Evolutionary conservation across 2,797 vertebrate genomes (phyloP).

Genomic region (Myoxocephalus aenaeus): DNA sequence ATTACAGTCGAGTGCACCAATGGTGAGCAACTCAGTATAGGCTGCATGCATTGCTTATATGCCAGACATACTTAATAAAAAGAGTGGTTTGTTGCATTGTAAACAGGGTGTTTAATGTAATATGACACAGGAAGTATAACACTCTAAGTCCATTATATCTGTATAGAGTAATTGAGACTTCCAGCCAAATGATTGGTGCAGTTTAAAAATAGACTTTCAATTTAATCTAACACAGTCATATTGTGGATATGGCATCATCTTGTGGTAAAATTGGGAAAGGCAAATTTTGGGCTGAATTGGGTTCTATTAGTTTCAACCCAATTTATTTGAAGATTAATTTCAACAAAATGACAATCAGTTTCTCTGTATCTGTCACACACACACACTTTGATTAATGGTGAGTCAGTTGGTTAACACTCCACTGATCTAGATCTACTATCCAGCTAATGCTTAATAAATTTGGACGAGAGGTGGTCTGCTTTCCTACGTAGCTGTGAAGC

Average conservation of each 20-base stretch:
- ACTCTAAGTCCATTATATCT: neutral
- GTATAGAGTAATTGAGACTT: neutral
- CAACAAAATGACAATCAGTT: neutral
- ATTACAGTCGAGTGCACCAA: conserved; percentile 52
- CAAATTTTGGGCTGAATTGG: neutral
- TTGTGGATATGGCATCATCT: conserved; percentile 58
- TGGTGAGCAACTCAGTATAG: conserved; percentile 27
- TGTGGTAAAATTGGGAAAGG: conserved; percentile 45
- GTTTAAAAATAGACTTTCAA: neutral
- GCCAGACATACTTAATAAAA: neutral
- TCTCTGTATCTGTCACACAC: neutral
- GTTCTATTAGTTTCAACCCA: neutral
- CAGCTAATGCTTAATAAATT: neutral
- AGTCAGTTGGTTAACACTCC: neutral
- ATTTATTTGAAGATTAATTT: neutral
- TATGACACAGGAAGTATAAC: neutral
- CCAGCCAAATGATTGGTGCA: neutral
- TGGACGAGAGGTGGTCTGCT: neutral
- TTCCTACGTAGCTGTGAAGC: neutral
- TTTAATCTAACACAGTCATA: neutral
- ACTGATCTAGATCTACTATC: neutral
- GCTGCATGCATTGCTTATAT: conserved; percentile 24
- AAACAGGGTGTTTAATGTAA: neutral
- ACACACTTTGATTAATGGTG: neutral
- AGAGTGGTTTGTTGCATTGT: conserved; percentile 15